Evolutionary conservation across 1,140 invertebrate species (phyloP), one percentile per base, ranked within the genome.

Genomic region (Stegodyphus mimosarum): DNA sequence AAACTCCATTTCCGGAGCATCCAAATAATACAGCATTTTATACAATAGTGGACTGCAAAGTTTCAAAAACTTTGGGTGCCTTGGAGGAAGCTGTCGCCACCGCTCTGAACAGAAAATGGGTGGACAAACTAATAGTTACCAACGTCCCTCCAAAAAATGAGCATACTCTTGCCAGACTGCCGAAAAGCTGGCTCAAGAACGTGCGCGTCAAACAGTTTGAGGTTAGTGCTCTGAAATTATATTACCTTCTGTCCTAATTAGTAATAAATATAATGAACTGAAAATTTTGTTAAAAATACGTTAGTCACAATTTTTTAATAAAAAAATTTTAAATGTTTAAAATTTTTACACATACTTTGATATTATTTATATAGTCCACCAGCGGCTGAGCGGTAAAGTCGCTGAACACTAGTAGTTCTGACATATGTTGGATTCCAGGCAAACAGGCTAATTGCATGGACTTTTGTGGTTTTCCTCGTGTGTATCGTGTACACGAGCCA

Each of bases 181-280:
- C 80, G 2, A 52, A 5, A 10, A 13, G 18, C 2, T 73, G 71
- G 80, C 50, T 83, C 10, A 67, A 66, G 50, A 74, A 83, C n/a
- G 13, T 53, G 11, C 10, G 80, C 13, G 49, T 83, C 7, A 74
- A 15, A 17, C 80, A 83, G 15, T 74, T 83, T 52, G 80, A 83
- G 71, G 80, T 83, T 67, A n/a, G 51, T 75, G n/a, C 18, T 63
- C 55, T 9, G 55, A 60, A 60, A 15, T 60, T 60, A 60, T 10
- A 2, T 15, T 60, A 9, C 2, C 55, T 60, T 60, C 15, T 60
- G 55, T 2, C 55, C 55, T 15, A 60, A 33, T 3, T 33, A 33
- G 33, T 33, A 33, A 33, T 33, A 33, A 33, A 33, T 1, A 33
- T 33, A 33, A 33, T 33, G 33, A 33, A 33, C 1, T 33, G 33